These are phyloP conservation scores for Helleia helle DNA, from an alignment of 2,888 invertebrate species.

Conservation along the genomic window DNA sequence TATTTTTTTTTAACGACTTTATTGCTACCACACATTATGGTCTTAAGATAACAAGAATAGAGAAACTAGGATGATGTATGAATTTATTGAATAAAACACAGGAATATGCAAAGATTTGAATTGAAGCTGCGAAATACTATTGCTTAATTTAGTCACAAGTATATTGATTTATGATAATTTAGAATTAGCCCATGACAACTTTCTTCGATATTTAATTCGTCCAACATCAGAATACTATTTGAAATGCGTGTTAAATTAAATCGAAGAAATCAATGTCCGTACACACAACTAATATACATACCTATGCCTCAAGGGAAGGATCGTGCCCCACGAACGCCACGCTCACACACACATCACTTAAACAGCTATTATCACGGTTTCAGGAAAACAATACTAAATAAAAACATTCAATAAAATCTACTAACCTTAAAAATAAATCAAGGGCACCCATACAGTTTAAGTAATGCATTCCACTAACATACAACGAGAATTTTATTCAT, in stretches of 20 bases:
- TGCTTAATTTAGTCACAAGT: no score
- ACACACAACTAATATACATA: conserved; percentile 38
- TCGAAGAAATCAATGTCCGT: conserved; percentile 46
- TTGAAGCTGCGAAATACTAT: no score
- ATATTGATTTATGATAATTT: no score
- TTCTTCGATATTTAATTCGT: conserved; percentile 1
- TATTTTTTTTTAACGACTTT: no score
- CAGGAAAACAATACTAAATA: conserved; percentile 58
- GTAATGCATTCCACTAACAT: no score
- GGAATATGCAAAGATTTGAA: no score
- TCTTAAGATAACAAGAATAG: no score
- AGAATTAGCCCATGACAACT: no score
- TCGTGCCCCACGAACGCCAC: conserved; percentile 63
- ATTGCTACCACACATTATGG: no score
- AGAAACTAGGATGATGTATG: no score
- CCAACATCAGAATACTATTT: conserved; percentile 44
- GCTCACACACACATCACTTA: conserved; percentile 58
- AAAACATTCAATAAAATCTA: conserved; percentile 60
- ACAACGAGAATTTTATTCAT: no score
- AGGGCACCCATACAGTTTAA: conserved; percentile 51
- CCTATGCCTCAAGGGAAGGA: conserved; percentile 56
- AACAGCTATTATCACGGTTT: conserved; percentile 73
- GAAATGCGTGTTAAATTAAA: conserved; percentile 28
- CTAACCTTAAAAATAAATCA: conserved; percentile 69
- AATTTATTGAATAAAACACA: no score